Base-by-base conservation (phyloP, 1,140 invertebrate species). In the Nymphalis io region DNA sequence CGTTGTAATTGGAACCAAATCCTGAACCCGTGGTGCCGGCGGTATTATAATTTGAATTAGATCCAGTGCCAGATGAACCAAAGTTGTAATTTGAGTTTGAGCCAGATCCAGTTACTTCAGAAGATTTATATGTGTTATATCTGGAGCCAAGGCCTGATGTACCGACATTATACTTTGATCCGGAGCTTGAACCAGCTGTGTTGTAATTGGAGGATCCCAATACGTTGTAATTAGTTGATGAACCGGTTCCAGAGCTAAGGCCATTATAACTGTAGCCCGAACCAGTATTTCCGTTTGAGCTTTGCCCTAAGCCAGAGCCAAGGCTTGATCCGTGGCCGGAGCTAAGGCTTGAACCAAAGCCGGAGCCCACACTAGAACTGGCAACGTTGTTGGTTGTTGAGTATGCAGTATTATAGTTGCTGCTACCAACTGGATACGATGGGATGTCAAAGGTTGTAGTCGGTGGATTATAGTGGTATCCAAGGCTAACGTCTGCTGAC, bases 401-500 rank as follows among this genome's bases (percentile, higher is more conserved):
- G 46, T 69, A 74, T 16, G 72, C 75, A 18, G 68, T 63, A 18
- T 67, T 70, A 23, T 65, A 74, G 27, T 61, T 65, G 53, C 67
- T 71, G 58, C 63, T 64, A 27, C 75, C 74, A 16, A 68, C 27
- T 72, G 80, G 79, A 46, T 83, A 83, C 12, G 81, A 79, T 3
- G 88, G 86, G n/a, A 79, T 61, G 23, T 80, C 82, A 48, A 83
- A 89, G 0, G 80, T 76, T 8, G 80, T 83, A 10, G 83, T 70
- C 1, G 88, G 86, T 12, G 74, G 72, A 42, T 88, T 82, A 72
- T 90, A 89, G 10, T 88, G 77, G 64, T 88, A 90, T 13, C 88
- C 86, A 2, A 84, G 74, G 12, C 80, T 62, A 3, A 88, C 72
- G 60, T 88, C 88, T 12, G 83, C 87, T 11, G 70, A 57, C 20